Conservation (phyloP, 2,888 invertebrate genomes). For the Microctonus brassicae region DNA sequence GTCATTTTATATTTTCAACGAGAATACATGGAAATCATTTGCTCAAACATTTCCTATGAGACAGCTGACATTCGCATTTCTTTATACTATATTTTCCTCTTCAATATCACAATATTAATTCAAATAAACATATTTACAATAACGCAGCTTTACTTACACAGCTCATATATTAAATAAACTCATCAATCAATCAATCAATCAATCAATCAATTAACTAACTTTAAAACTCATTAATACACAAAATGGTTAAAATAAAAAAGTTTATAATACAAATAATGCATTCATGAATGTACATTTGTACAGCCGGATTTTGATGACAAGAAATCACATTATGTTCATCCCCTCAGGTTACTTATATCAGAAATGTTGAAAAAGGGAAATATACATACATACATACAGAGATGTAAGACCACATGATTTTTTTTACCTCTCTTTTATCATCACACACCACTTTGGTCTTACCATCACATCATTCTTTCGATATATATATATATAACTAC, state of each 20-base stretch:
- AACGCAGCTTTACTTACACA: too few species aligned
- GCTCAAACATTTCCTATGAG: slow-evolving; percentile 20
- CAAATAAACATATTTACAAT: too few species aligned
- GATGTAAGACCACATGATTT: not conserved
- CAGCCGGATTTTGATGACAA: slow-evolving; percentile 48
- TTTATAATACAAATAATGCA: slow-evolving; percentile 58
- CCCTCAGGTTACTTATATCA: slow-evolving; percentile 23
- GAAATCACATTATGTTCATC: slow-evolving; percentile 55
- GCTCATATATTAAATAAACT: too few species aligned
- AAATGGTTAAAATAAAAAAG: too few species aligned
- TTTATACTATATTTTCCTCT: slow-evolving; percentile 7
- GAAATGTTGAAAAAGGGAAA: not conserved
- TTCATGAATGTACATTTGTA: slow-evolving; percentile 58
- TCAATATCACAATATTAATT: not conserved
- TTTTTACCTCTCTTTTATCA: not conserved
- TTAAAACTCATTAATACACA: too few species aligned
- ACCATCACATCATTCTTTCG: not conserved
- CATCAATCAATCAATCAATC: too few species aligned
- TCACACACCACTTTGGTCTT: not conserved
- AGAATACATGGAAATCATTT: slow-evolving; percentile 17
- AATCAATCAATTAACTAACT: too few species aligned
- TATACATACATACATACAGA: slow-evolving; percentile 2
- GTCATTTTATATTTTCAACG: not conserved
- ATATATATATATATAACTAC: not conserved
- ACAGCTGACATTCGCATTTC: not conserved